phyloP scores from a whole-genome alignment of 2,888 invertebrate species.

The Latrodectus hesperus region DNA sequence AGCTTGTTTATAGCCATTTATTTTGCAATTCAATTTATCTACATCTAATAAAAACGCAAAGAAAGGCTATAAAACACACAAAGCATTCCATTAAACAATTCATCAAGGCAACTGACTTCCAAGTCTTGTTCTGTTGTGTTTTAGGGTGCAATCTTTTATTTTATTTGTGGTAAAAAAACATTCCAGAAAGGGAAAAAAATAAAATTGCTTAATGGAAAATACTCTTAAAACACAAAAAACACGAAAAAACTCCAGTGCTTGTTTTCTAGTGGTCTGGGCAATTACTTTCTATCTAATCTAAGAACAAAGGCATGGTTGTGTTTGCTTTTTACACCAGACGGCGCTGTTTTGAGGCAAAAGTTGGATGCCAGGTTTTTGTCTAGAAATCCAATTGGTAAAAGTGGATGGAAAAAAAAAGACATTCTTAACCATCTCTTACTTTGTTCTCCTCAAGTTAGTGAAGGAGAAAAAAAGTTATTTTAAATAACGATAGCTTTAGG shows the following conservation, averaged over 20 bases:
- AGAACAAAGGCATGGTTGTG: slow-evolving; percentile 47
- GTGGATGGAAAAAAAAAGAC: neutral
- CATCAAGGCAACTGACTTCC: neutral
- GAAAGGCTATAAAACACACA: neutral
- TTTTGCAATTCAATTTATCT: slow-evolving; percentile 21
- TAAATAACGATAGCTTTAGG: slow-evolving; percentile 25
- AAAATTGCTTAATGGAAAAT: slow-evolving; percentile 45
- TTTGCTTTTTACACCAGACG: slow-evolving; percentile 48
- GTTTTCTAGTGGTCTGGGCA: slow-evolving; percentile 53
- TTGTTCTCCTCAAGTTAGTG: slow-evolving; percentile 12
- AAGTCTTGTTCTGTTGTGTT: slow-evolving; percentile 1
- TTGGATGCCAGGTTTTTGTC: slow-evolving; percentile 37
- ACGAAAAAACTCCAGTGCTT: slow-evolving; percentile 28
- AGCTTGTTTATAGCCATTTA: slow-evolving; percentile 10
- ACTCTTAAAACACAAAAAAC: slow-evolving; percentile 8
- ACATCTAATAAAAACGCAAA: slow-evolving; percentile 6
- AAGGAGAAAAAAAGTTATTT: slow-evolving; percentile 9
- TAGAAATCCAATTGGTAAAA: slow-evolving; percentile 34
- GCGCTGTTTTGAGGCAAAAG: slow-evolving; percentile 26
- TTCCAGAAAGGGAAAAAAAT: neutral
- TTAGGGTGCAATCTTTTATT: neutral
- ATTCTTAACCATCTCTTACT: slow-evolving; percentile 1
- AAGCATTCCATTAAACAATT: slow-evolving; percentile 6
- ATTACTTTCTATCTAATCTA: slow-evolving; percentile 56
- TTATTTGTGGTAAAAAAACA: neutral